phyloP scores from a whole-genome alignment of 2,113 vertebrate genomes.

The Pygoscelis antarcticus region DNA sequence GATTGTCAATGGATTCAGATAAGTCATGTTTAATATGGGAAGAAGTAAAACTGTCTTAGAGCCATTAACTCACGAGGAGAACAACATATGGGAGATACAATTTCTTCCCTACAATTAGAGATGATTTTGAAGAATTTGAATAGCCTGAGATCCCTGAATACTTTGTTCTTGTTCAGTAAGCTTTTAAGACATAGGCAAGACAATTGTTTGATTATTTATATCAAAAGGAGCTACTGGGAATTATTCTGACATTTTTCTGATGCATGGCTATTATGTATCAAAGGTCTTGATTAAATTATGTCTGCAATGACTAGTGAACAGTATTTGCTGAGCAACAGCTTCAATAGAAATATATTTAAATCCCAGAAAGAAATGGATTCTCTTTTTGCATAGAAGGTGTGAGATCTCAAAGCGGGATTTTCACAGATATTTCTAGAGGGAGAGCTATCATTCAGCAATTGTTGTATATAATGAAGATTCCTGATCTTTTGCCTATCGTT shows the following conservation, averaged over 20 bases:
- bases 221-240: neutral
- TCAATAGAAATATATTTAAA: neutral
- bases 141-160: slow-evolving; percentile 58
- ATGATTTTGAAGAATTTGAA: slow-evolving; percentile 64
- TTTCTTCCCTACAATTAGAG: slow-evolving; percentile 65
- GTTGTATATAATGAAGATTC: neutral
- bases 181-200: slow-evolving; percentile 42
- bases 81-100: slow-evolving; percentile 66
- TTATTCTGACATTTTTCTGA: slow-evolving; percentile 46
- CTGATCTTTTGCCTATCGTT: neutral
- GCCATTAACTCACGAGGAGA: slow-evolving; percentile 71
- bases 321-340: neutral
- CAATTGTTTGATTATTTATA: slow-evolving; percentile 51
- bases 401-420: neutral
- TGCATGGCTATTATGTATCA: neutral
- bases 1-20: slow-evolving; percentile 76
- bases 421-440: neutral
- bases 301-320: neutral
- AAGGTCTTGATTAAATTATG: slow-evolving; percentile 42
- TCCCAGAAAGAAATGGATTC: neutral
- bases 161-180: slow-evolving; percentile 33
- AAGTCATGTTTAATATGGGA: slow-evolving; percentile 71
- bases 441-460: neutral
- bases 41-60: slow-evolving; percentile 66
- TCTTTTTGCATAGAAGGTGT: neutral